These are phyloP conservation scores for Xiphophorus maculatus DNA, from an alignment of 2,113 vertebrate species.

Conservation along the genomic window DNA sequence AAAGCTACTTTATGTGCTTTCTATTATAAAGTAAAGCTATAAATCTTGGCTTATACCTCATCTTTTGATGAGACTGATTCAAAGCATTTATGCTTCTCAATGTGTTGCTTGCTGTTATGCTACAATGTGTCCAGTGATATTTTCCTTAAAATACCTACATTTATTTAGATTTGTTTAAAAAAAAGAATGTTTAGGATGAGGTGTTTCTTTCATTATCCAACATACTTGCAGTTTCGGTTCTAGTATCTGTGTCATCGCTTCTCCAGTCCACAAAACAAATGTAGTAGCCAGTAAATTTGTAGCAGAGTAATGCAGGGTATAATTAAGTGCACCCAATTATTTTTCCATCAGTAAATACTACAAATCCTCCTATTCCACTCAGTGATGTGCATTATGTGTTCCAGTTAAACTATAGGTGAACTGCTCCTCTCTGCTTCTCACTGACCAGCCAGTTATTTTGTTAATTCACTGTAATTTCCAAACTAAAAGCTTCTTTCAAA, in stretches of 20 bases:
- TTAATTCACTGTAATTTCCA: background rate
- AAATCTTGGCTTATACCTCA: background rate
- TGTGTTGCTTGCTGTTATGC: too few species aligned
- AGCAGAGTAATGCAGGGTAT: background rate
- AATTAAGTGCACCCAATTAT: background rate
- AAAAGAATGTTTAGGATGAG: background rate
- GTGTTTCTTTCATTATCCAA: background rate
- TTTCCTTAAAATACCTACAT: background rate
- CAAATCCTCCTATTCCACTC: background rate
- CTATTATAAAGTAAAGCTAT: background rate
- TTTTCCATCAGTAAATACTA: background rate
- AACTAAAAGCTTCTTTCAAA: too few species aligned
- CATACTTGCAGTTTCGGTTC: background rate
- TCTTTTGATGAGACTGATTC: background rate
- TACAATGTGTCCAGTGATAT: too few species aligned
- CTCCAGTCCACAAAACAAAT: background rate
- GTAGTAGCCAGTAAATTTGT: background rate
- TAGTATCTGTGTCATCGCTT: background rate
- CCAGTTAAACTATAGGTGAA: background rate
- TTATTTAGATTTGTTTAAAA: too few species aligned
- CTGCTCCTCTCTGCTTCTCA: background rate
- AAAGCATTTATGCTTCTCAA: background rate
- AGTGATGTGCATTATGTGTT: background rate
- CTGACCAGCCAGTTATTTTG: background rate
- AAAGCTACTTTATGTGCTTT: background rate